Evolutionary conservation across 2,797 vertebrate species (phyloP).

Genomic region (Gallirallus australis): DNA sequence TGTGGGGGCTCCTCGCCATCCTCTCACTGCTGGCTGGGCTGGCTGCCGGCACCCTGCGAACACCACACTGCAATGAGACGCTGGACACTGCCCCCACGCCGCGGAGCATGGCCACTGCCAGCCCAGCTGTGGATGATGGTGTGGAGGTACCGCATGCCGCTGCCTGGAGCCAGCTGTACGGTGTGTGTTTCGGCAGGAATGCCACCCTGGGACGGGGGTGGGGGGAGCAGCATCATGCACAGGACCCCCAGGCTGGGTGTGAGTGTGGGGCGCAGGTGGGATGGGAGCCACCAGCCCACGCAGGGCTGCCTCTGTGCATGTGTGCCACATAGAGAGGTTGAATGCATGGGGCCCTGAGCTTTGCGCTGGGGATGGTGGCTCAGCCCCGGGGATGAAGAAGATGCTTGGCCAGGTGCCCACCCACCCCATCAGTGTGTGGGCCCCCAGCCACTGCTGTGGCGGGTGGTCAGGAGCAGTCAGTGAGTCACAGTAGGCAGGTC

Average conservation of each 20-base stretch:
- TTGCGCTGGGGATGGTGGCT: not conserved
- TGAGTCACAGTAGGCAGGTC: not conserved
- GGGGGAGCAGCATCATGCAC: too few relatives aligned
- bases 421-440: rapidly evolving
- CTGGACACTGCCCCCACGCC: not conserved
- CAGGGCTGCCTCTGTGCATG: not conserved
- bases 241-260: not conserved
- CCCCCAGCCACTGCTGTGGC: not conserved
- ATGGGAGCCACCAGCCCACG: not conserved
- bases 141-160: not conserved
- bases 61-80: constrained; percentile 23
- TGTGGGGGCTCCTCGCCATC: constrained; percentile 65
- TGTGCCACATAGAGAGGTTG: not conserved
- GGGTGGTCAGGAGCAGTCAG: not conserved
- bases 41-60: constrained; percentile 37
- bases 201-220: too few relatives aligned
- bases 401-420: not conserved
- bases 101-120: not conserved
- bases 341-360: rapidly evolving
- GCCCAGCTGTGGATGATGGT: not conserved
- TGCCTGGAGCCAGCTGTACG: constrained; percentile 32
- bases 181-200: not conserved
- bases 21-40: constrained; percentile 68
- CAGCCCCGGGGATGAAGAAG: not conserved
- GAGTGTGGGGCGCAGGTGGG: rapidly evolving